phyloP scores from a whole-genome alignment of 2,797 vertebrate genomes.

The Selene dorsalis region DNA sequence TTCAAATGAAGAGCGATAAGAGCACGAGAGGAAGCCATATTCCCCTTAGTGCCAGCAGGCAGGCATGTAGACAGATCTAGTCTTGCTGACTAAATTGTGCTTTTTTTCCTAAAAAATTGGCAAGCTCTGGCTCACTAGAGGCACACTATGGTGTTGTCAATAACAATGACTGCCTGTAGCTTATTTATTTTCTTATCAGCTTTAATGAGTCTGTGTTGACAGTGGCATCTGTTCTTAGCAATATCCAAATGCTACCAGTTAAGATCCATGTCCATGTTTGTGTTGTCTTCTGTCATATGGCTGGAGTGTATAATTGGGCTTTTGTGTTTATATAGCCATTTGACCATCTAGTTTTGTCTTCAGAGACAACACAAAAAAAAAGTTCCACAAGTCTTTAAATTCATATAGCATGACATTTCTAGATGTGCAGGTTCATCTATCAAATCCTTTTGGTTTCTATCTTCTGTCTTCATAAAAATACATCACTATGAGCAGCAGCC shows the following conservation, averaged over 20 bases:
- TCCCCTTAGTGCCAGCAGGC: conserved; percentile 72
- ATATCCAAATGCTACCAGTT: conserved; percentile 76
- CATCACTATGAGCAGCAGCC: too few relatives aligned
- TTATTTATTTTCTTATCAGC: conserved; percentile 84
- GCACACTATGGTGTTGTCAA: conserved; percentile 80
- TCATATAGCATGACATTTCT: background rate
- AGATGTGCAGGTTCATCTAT: background rate
- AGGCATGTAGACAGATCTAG: conserved; percentile 67
- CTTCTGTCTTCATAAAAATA: background rate
- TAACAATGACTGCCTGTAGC: conserved; percentile 81
- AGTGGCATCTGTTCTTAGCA: conserved; percentile 82
- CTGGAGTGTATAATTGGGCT: conserved; percentile 55
- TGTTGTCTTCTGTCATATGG: conserved; percentile 66
- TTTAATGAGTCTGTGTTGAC: conserved; percentile 83
- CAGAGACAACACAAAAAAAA: background rate
- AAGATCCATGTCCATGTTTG: conserved; percentile 70
- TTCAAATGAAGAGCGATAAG: conserved; percentile 68
- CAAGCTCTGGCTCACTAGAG: conserved; percentile 75
- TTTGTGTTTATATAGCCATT: conserved; percentile 60
- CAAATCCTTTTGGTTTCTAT: background rate
- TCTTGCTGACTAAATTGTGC: conserved; percentile 72
- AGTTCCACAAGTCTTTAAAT: background rate
- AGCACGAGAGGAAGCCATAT: conserved; percentile 64
- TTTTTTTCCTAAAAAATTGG: conserved; percentile 73
- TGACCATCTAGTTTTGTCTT: conserved; percentile 55